phyloP scores from a whole-genome alignment of 2,888 invertebrate genomes.

The Apeira syringaria region DNA sequence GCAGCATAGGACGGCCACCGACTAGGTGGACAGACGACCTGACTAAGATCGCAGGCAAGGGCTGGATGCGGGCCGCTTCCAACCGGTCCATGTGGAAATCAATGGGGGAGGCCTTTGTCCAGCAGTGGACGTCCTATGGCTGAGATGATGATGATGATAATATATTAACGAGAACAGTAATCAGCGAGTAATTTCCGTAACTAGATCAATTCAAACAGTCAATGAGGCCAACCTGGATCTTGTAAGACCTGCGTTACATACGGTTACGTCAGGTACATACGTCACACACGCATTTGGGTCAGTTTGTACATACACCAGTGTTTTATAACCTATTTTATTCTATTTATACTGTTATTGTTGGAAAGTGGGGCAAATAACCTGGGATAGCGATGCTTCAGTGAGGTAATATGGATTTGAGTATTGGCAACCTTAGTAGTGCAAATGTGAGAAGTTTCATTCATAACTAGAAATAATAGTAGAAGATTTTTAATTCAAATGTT shows the following conservation, averaged over 20 bases:
- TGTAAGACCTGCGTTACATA: constrained; percentile 43
- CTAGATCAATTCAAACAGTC: constrained; percentile 49
- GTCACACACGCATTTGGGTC: constrained; percentile 74
- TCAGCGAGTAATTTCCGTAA: constrained; percentile 36
- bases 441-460: constrained; percentile 16
- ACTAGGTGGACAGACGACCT: no score
- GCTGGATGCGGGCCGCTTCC: no score
- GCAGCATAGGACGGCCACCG: no score
- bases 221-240: constrained; percentile 50
- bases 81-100: no score
- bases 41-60: no score
- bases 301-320: constrained; percentile 64
- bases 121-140: no score
- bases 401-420: constrained; percentile 21
- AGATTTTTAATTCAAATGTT: no score
- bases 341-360: constrained; percentile 55
- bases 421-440: constrained; percentile 29
- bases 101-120: no score
- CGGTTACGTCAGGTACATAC: constrained; percentile 65
- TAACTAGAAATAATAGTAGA: no score
- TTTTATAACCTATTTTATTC: constrained; percentile 69
- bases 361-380: constrained; percentile 50
- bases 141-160: no score
- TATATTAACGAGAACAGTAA: constrained; percentile 24
- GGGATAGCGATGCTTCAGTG: constrained; percentile 32